Evolutionary conservation across 2,113 vertebrate genomes (phyloP).

Genomic region (Heterochromis multidens): DNA sequence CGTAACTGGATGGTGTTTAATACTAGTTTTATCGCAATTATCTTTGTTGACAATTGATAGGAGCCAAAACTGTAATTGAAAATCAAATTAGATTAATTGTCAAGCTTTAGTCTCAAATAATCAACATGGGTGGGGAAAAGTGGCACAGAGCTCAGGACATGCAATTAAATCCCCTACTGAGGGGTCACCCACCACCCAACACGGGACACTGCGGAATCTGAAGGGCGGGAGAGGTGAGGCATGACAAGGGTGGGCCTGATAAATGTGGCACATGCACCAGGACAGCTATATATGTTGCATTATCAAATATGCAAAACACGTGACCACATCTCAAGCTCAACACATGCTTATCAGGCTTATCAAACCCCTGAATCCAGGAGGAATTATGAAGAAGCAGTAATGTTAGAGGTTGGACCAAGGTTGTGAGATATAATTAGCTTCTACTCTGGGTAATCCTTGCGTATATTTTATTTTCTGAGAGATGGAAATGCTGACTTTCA

Average conservation of each 20-base stretch:
- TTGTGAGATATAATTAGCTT: slow-evolving; percentile 55
- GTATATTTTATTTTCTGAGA: slow-evolving; percentile 26
- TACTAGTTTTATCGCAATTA: background rate
- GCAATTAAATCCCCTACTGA: background rate
- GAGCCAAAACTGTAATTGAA: background rate
- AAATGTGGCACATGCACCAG: background rate
- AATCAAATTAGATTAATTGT: background rate
- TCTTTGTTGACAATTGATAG: background rate
- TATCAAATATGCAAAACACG: background rate
- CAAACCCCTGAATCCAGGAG: slow-evolving; percentile 5
- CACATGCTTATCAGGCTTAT: background rate
- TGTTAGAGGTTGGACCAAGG: background rate
- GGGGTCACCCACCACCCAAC: slow-evolving; percentile 16
- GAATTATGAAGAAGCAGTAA: slow-evolving; percentile 7
- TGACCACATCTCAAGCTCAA: background rate
- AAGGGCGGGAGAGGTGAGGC: slow-evolving; percentile 20
- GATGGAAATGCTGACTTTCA: slow-evolving; percentile 9
- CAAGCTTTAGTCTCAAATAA: background rate
- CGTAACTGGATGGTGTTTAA: background rate
- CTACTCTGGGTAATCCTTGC: slow-evolving; percentile 46
- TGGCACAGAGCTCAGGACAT: background rate
- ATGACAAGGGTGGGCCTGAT: background rate
- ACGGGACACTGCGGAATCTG: slow-evolving; percentile 56
- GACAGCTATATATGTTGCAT: background rate
- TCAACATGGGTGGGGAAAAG: background rate